Evolutionary conservation across 1,140 invertebrate species (phyloP), one percentile per base, ranked within the genome.

Genomic region (Trichoplusia ni): DNA sequence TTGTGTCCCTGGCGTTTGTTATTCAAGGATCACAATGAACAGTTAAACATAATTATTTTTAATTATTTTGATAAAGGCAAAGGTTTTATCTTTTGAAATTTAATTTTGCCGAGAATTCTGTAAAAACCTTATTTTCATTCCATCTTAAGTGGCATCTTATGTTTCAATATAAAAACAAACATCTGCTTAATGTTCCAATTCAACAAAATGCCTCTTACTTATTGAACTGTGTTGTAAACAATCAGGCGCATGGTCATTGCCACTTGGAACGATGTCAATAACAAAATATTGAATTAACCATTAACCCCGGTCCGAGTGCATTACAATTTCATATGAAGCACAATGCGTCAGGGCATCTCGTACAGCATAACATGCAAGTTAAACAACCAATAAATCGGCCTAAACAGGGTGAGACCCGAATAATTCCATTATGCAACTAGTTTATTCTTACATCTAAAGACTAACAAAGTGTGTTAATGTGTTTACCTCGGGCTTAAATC

Each of bases 211-310:
- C n/a, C n/a, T 25, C 2, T 23, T 19, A 9, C 11, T 11, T 42
- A 29, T 58, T 42, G 35, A 38, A 44, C 2, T 54, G 51, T 38
- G 27, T 59, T 44, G 38, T 35, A 46, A 25, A 60, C 18, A 60
- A 46, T 46, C 40, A 46, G 27, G 16, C 61, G 63, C 73, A 68
- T 77, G 78, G 73, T 81, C 77, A 79, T 71, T 79, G 74, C 67
- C 71, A 79, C 51, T 54, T 40, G 51, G 29, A 53, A 47, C 31
- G 44, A 40, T 40, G 67, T 21, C 60, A 62, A 71, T 72, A 60
- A 60, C 56, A 60, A 81, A 84, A 82, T 69, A 79, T 75, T 85
- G 82, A 82, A 85, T 83, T 79, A 82, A 72, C 70, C 76, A 85
- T 78, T 60, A 60, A 46, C 29, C 38, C 42, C 19, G 71, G 53